Base-by-base conservation (phyloP, 2,113 vertebrate species). In the Seriola rivoliana region DNA sequence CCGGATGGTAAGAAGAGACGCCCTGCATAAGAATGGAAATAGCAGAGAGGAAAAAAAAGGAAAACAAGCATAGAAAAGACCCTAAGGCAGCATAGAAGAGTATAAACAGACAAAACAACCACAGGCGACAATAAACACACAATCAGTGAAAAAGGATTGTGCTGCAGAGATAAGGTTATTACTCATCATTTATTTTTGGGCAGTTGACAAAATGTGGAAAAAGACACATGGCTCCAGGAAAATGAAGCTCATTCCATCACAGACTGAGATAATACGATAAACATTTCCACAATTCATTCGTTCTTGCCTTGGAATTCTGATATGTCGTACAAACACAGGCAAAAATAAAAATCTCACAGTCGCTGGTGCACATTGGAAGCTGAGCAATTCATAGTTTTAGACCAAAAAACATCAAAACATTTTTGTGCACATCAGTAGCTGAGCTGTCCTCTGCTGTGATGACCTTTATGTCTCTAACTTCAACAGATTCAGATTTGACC, bases 1-100 rank as follows among this genome's bases (percentile, higher is more conserved):
- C 57, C 71, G 85, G 88, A 90, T 84, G 86, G 62, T 86, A 58
- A 74, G 75, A 59, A 84, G 91, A 95, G 93, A 93, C 92, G 93
- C 87, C 83, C 89, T 66, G n/a, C 68, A 80, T 12, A 91, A 92
- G 93, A 95, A 94, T 90, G 94, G 96, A 95, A 85, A 84, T 16
- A 63, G 64, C 38, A 88, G 89, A 84, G 57, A 87, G 92, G 50
- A 16, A 60, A 72, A 83, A 80, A 79, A 75, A 46, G 54, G 42
- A 72, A 90, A 84, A 88, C 62, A 65, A 82, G 9, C 52, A 72
- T 36, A 55, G 78, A 85, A 78, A 57, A 75, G 57, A 36, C 70
- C 71, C 87, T 65, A 36, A 76, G 63, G 44, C 60, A 71, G 72
- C 13, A 48, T 29, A 44, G 75, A 90, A 82, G 80, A 87, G 79